A percentile compares a stretch with the other conserved stretches of the same genome.
Evolutionary conservation across 1,140 invertebrate species (phyloP).

Genomic region (Tribolium castaneum): DNA sequence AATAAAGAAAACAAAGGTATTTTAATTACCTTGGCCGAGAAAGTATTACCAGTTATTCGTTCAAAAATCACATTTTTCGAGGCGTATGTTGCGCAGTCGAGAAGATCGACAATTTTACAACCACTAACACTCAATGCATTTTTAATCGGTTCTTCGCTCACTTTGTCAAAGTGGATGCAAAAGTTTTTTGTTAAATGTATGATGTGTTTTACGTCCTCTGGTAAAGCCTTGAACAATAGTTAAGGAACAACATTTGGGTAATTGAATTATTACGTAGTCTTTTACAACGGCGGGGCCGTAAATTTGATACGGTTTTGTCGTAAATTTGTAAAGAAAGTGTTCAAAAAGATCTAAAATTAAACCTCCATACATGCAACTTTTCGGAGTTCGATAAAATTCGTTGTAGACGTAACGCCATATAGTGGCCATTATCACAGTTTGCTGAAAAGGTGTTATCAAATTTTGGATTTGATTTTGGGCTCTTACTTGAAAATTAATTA

Average conservation of each 20-base stretch:
- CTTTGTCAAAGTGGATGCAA: constrained; percentile 57
- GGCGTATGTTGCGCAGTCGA: constrained; percentile 53
- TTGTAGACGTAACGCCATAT: constrained; percentile 59
- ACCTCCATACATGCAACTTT: constrained; percentile 57
- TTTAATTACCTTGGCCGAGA: constrained; percentile 33
- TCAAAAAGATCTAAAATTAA: constrained; percentile 53
- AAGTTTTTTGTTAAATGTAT: constrained; percentile 56
- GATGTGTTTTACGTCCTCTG: constrained; percentile 53
- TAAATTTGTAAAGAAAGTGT: constrained; percentile 53
- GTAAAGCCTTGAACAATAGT: constrained; percentile 44
- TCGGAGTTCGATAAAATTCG: constrained; percentile 49
- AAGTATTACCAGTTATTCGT: constrained; percentile 16
- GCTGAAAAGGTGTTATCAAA: constrained; percentile 45
- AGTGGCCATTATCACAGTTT: constrained; percentile 51
- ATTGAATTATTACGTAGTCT: constrained; percentile 51
- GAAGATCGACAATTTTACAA: constrained; percentile 57
- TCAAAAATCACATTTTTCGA: constrained; percentile 43
- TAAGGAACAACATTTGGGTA: not conserved
- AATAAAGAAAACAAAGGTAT: not conserved
- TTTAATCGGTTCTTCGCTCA: constrained; percentile 51
- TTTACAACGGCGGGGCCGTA: constrained; percentile 53
- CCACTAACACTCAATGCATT: constrained; percentile 47
- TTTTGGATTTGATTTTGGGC: not conserved
- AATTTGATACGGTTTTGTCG: constrained; percentile 50
- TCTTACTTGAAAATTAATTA: constrained; percentile 56